Percentiles rank a stretch among this genome's conserved stretches.
phyloP scores from a whole-genome alignment of 2,113 vertebrate genomes.

The Platichthys flesus region DNA sequence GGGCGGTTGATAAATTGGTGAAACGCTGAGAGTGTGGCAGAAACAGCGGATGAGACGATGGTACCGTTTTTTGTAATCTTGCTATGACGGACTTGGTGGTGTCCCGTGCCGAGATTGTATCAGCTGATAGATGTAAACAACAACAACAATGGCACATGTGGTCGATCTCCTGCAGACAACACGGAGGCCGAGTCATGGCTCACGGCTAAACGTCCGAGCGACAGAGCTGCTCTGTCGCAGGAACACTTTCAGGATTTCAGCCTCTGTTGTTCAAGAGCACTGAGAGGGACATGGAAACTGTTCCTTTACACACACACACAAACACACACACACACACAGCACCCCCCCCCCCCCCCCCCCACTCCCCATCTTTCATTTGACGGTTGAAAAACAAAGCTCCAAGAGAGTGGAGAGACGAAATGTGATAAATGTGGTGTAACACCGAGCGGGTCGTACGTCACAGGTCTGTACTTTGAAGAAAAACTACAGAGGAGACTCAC shows the following conservation, averaged over 20 bases:
- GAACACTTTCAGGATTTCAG: background rate
- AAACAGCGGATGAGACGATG: no score
- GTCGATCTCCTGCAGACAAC: background rate
- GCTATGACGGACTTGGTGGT: no score
- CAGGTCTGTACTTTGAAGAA: conserved; percentile 61
- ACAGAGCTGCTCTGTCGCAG: conserved; percentile 1
- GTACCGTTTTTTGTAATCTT: no score
- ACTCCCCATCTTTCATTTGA: conserved; percentile 22
- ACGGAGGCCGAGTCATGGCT: background rate
- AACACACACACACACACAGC: no score
- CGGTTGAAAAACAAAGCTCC: conserved; percentile 34
- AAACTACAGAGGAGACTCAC: conserved; percentile 19
- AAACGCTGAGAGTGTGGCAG: no score
- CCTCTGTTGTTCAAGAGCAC: no score
- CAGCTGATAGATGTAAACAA: background rate
- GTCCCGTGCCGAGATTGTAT: background rate
- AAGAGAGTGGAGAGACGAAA: conserved; percentile 12
- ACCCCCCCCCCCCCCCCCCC: background rate
- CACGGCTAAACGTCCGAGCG: background rate
- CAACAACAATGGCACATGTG: background rate
- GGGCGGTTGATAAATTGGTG: no score
- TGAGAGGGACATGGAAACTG: no score
- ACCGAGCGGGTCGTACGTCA: conserved; percentile 46
- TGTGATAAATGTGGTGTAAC: conserved; percentile 47
- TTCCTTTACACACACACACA: no score